A percentile compares a stretch with the other conserved stretches of the same genome.
Conservation (phyloP, 2,888 invertebrate genomes). For the Hermodice carunculata region DNA sequence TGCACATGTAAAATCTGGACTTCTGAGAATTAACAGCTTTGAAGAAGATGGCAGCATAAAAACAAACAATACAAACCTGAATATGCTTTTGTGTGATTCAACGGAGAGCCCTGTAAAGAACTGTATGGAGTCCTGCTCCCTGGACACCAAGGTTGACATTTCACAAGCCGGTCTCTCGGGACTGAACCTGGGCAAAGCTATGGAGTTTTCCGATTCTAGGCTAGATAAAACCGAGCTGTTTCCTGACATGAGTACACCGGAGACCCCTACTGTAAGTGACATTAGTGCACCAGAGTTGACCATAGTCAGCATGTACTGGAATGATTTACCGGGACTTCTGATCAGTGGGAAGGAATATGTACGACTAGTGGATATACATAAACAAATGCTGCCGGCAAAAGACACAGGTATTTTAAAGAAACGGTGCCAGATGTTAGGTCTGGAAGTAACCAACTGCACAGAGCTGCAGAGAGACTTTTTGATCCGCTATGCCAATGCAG, state of each 20-base stretch:
- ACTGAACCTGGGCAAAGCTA: no score
- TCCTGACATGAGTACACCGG: constrained; percentile 21
- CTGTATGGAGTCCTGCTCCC: no score
- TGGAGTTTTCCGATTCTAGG: background rate
- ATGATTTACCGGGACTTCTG: constrained; percentile 67
- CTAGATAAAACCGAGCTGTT: constrained; percentile 33
- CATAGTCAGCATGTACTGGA: constrained; percentile 68
- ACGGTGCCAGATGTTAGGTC: constrained; percentile 64
- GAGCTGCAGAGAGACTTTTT: constrained; percentile 69
- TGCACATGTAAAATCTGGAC: no score
- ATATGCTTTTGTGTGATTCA: background rate
- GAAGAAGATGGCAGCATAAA: no score
- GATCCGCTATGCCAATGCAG: constrained; percentile 67
- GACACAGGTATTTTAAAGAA: constrained; percentile 69
- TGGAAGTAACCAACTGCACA: constrained; percentile 64
- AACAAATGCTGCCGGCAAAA: constrained; percentile 68
- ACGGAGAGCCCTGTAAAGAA: background rate
- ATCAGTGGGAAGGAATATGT: constrained; percentile 63
- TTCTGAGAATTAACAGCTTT: no score
- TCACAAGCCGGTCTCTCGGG: no score
- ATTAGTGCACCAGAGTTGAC: constrained; percentile 42
- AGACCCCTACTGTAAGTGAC: background rate
- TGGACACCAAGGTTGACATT: no score
- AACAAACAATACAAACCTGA: background rate
- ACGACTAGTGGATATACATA: constrained; percentile 68